Percentiles rank a stretch among this genome's conserved stretches.
Evolutionary conservation across 2,888 invertebrate genomes (phyloP).

Genomic region (Ecliptopera silaceata): DNA sequence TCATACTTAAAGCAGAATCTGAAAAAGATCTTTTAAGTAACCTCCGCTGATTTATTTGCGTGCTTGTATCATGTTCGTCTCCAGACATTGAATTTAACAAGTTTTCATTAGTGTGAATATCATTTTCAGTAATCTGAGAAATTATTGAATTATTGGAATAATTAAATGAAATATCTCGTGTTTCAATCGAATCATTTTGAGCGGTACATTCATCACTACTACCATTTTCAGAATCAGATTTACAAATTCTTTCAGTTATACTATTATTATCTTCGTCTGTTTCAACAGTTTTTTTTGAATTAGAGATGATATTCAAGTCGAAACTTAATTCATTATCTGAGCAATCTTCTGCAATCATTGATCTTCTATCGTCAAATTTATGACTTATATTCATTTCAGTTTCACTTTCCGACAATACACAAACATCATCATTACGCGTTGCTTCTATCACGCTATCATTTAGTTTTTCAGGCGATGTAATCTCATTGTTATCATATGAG

Average conservation of each 20-base stretch:
- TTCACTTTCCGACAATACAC: background rate
- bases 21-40: conserved; percentile 69
- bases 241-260: background rate
- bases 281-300: conserved; percentile 2
- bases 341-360: background rate
- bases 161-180: conserved; percentile 17
- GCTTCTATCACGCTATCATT: background rate
- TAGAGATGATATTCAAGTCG: background rate
- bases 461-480: background rate
- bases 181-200: conserved; percentile 12
- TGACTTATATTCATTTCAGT: background rate
- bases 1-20: conserved; percentile 62
- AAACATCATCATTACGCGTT: background rate
- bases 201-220: conserved; percentile 4
- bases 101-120: conserved; percentile 6
- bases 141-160: conserved; percentile 22
- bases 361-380: background rate
- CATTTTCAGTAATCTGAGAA: conserved; percentile 19
- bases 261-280: background rate
- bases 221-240: conserved; percentile 6
- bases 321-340: background rate
- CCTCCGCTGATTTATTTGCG: conserved; percentile 31
- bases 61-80: conserved; percentile 2
- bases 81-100: conserved; percentile 1
- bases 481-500: background rate